Evolutionary conservation across 2,113 vertebrate genomes (phyloP), one percentile per base, ranked within the genome.

Genomic region (Gambusia holbrooki): DNA sequence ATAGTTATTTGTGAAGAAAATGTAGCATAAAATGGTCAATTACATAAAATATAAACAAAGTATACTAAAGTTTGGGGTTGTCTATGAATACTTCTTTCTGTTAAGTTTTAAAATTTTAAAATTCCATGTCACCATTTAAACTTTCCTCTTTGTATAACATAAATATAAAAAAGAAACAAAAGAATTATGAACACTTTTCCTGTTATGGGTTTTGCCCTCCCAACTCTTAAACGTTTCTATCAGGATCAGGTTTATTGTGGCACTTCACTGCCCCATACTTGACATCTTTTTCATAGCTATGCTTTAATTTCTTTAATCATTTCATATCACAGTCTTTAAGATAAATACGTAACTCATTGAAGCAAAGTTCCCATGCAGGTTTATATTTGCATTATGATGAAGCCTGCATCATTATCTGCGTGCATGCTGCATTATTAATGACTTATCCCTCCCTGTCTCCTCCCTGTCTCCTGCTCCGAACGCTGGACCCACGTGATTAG

Each of bases 371-470:
- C 25, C 51, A n/a, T 58, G 25, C 51, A n/a, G 3, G 51, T n/a
- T 58, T 58, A 25, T 25, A n/a, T 45, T 58, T 58, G 51, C 25
- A 58, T 25, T 25, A 58, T 11, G 25, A 25, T 62, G 62, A 67
- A 61, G 71, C 19, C 22, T 72, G 10, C 27, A 48, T 63, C 11
- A 17, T 72, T 48, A 19, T 64, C 6, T 71, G 4, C 28, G 58
- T 61, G 33, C 76, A 48, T 69, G 32, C 69, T 89, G 54, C 60
- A 89, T 90, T 76, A 84, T 88, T 90, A 72, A 89, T 73, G 28
- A 73, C 28, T 48, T 51, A 8, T 62, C 15, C 29, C 68, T 83
- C 60, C 68, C 60, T 74, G 35, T 66, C 60, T 76, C 22, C 51
- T 54, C 51, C 51, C 19, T 62, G 8, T 42, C 58, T 73, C 60